Evolutionary conservation across 2,113 vertebrate species (phyloP), one percentile per base, ranked within the genome.

Genomic region (Phycodurus eques): DNA sequence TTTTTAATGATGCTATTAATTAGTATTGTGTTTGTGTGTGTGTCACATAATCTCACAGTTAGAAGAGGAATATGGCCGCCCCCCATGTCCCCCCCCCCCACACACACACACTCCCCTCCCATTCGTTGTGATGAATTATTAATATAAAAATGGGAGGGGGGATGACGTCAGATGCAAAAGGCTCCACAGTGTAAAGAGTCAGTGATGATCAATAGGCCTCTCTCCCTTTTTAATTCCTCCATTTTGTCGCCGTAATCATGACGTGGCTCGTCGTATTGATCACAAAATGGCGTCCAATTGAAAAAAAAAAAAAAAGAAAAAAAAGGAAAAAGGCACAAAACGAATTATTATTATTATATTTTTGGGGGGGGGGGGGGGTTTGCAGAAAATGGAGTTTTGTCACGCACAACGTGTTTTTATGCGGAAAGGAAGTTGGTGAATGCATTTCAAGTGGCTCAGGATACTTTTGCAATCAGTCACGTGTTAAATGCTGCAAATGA

Each of bases 91-190:
- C 20, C 15, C 42, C 27, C 44, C 27, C 9, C 33, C 66, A 0
- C 6, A 1, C 35, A 1, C 35, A 39, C 35, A 39, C 35, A 39
- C 35, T 39, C 35, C 54, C 42, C 12, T 69, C 19, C 82, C 81
- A 85, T 90, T 90, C 71, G 47, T n/a, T 17, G 70, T 77, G 84
- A 92, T 93, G 75, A 91, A 94, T 92, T 91, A 93, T 94, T 93
- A 62, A 94, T 61, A 15, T 19, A 22, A 13, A 31, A 10, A 31
- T 14, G 12, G 11, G 56, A 9, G 84, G 85, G 87, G 84, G 88
- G 87, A 87, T 89, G 92, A 83, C 91, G 90, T 93, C 88, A 92
- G 83, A 82, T 90, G 90, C 87, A 91, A 89, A 88, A 87, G 88
- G 13, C 31, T 35, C 6, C 59, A 61, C 31, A 31, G 90, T 93